Percentiles rank a stretch among this genome's conserved stretches.
Evolutionary conservation across 2,113 vertebrate genomes (phyloP).

Genomic region (Herpetotheres cachinnans): DNA sequence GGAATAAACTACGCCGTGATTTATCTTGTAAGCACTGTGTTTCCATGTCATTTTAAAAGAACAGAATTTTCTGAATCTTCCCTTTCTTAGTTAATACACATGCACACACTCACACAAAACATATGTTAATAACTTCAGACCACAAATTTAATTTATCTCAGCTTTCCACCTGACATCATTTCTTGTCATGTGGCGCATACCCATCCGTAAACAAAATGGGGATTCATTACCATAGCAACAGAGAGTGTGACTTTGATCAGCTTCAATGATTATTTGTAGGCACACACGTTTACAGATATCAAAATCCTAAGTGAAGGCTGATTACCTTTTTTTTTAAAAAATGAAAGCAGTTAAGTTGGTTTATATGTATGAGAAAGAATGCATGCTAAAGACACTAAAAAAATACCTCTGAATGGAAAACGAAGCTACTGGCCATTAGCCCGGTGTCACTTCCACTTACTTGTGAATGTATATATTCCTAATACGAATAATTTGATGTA

Average conservation of each 20-base stretch:
- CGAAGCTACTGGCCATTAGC: background rate
- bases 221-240: slow-evolving; percentile 75
- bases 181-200: slow-evolving; percentile 72
- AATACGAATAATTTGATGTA: background rate
- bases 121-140: slow-evolving; percentile 73
- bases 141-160: slow-evolving; percentile 74
- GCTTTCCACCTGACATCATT: slow-evolving; percentile 71
- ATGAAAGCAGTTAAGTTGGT: slow-evolving; percentile 24
- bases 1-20: background rate
- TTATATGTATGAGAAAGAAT: background rate
- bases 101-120: slow-evolving; percentile 34
- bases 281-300: slow-evolving; percentile 70
- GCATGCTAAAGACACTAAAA: background rate
- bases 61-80: slow-evolving; percentile 45
- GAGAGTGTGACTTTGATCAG: slow-evolving; percentile 77
- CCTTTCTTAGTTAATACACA: slow-evolving; percentile 28
- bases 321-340: slow-evolving; percentile 47
- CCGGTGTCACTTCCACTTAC: background rate
- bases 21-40: background rate
- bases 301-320: slow-evolving; percentile 65
- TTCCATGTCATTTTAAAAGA: slow-evolving; percentile 3
- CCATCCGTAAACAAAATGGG: slow-evolving; percentile 76
- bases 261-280: slow-evolving; percentile 78
- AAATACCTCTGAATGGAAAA: background rate
- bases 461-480: background rate